Base-by-base conservation (phyloP, 2,888 invertebrate species). In the Lasioglossum marginatum region DNA sequence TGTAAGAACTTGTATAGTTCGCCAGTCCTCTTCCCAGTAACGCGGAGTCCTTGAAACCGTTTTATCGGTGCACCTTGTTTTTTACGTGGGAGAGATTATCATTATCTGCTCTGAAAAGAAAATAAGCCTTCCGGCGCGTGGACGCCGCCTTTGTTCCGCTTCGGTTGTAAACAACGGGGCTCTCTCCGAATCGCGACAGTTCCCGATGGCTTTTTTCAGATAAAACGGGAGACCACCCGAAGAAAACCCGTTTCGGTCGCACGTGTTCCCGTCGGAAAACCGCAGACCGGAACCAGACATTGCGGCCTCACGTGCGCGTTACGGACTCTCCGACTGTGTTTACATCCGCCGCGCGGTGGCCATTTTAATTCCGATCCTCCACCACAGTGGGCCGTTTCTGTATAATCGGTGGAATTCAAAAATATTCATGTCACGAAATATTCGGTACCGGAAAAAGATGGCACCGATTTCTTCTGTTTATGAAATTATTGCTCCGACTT, bases 221-320 rank as follows among this genome's bases (percentile, higher is more conserved):
- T 92, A 92, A 89, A 91, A 86, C 72, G 66, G 43, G 70, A 74
- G 91, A 89, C 91, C 92, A 89, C 90, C 91, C 90, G 85, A 89
- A 85, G 83, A 87, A 88, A 88, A 84, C 40, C 79, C 78, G 86
- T 83, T 87, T 78, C 60, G 75, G 88, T 86, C 78, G 88, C 92
- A 92, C 89, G 88, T 92, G 92, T 91, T 89, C 82, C 85, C 76
- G 60, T 86, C 84, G 89, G 90, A 91, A 91, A 92, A 92, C 92
- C 91, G 91, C 92, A 92, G 88, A 89, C 88, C 88, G 90, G 91
- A 88, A 91, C 89, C 88, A 91, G 91, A 91, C 70, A 88, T 88
- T 87, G 82, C 77, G 83, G 79, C 82, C 77, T 86, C 85, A 83
- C 81, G 81, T 78, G 81, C 80, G 52, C 82, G 73, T 77, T 71